Conservation (phyloP, 2,797 vertebrate genomes). For the Odontamblyopus rebecca region DNA sequence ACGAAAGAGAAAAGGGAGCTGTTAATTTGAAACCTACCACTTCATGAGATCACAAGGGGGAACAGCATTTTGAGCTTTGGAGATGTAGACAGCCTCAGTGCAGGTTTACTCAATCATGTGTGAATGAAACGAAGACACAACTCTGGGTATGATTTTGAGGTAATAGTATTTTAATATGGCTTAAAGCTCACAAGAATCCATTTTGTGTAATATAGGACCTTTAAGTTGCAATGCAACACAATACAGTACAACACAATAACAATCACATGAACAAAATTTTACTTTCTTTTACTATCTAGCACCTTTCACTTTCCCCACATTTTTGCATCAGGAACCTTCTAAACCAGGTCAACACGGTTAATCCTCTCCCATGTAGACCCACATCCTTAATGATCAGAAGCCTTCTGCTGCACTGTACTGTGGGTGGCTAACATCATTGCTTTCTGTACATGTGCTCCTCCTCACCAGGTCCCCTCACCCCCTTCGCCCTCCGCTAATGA, state of each 20-base stretch:
- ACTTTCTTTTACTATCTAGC: not conserved
- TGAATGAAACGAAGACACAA: too few species aligned
- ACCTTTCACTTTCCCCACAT: not conserved
- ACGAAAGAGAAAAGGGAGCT: too few species aligned
- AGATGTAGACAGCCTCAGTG: too few species aligned
- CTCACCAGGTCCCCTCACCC: conserved; percentile 83
- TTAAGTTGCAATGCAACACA: too few species aligned
- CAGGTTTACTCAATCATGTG: too few species aligned
- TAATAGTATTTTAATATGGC: too few species aligned
- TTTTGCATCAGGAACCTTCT: not conserved
- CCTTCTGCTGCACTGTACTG: not conserved
- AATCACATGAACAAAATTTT: not conserved
- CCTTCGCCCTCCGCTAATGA: conserved; percentile 87
- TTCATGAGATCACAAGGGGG: too few species aligned
- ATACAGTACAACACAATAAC: not conserved
- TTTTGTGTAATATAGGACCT: too few species aligned
- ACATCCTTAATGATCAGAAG: conserved; percentile 28
- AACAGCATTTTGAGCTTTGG: too few species aligned
- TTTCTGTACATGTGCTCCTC: conserved; percentile 70
- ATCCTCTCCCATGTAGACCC: conserved; percentile 11
- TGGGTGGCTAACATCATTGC: conserved; percentile 33
- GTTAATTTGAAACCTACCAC: too few species aligned
- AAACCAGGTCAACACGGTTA: not conserved
- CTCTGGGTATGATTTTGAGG: too few species aligned
- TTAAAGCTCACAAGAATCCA: too few species aligned